These are phyloP conservation scores for Psammodynastes pulverulentus DNA, from an alignment of 2,113 vertebrate species.

Conservation along the genomic window DNA sequence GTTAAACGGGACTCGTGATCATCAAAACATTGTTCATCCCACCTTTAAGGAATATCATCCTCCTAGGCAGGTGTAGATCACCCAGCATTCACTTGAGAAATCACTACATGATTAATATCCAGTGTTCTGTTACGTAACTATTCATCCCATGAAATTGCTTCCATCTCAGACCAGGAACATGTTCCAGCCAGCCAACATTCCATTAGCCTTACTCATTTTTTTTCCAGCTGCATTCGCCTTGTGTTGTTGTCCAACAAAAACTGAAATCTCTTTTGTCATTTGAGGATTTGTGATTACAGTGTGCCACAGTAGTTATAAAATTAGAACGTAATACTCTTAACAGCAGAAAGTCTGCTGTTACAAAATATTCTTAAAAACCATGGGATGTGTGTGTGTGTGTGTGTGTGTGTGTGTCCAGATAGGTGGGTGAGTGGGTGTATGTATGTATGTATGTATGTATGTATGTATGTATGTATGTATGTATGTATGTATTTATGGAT, in stretches of 20 bases:
- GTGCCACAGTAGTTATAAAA: no score
- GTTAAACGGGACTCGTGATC: neutral
- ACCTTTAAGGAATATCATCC: neutral
- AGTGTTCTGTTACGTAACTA: neutral
- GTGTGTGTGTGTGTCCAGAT: no score
- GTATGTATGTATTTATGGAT: no score
- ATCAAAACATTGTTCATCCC: neutral
- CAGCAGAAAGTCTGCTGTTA: no score
- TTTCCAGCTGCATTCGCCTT: neutral
- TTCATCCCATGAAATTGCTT: neutral
- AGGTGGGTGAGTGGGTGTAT: neutral
- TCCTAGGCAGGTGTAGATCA: neutral
- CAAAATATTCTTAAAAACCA: no score
- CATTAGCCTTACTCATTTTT: neutral
- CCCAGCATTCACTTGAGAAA: neutral
- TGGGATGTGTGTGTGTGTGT: no score
- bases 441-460: neutral
- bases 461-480: neutral
- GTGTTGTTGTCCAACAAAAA: neutral
- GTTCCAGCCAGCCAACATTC: neutral
- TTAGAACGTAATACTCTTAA: no score
- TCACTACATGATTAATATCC: neutral
- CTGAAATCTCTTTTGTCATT: neutral
- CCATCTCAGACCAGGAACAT: neutral
- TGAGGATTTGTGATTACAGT: neutral